These are phyloP conservation scores for Poecilobothrus nobilitatus DNA, from an alignment of 2,888 invertebrate species.

Conservation along the genomic window DNA sequence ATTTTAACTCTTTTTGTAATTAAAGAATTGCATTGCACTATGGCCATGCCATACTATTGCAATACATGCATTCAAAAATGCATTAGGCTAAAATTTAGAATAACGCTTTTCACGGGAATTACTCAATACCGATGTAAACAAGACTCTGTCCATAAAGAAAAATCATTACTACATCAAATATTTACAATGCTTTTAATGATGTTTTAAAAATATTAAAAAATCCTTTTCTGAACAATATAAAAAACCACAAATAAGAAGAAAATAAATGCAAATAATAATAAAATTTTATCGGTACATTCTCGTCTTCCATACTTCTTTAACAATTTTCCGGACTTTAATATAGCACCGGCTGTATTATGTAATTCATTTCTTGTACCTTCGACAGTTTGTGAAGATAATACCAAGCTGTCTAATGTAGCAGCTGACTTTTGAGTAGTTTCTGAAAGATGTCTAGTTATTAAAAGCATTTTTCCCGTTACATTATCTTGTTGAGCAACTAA, in stretches of 20 bases:
- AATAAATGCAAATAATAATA: constrained; percentile 76
- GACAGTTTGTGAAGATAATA: constrained; percentile 61
- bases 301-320: constrained; percentile 88
- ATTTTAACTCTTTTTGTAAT: too few relatives aligned
- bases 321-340: constrained; percentile 81
- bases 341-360: constrained; percentile 75
- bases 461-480: constrained; percentile 76
- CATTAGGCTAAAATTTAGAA: too few relatives aligned
- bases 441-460: constrained; percentile 76
- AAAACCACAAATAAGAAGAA: constrained; percentile 86
- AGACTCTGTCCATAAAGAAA: too few relatives aligned
- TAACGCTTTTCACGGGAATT: too few relatives aligned
- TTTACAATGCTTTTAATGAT: too few relatives aligned
- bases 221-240: constrained; percentile 85
- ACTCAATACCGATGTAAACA: too few relatives aligned
- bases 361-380: constrained; percentile 73
- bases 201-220: constrained; percentile 67
- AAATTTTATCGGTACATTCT: constrained; percentile 90
- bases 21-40: too few relatives aligned
- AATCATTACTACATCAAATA: too few relatives aligned
- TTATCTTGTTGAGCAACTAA: constrained; percentile 47
- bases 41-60: too few relatives aligned
- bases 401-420: constrained; percentile 70
- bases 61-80: too few relatives aligned
- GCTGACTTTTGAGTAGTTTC: constrained; percentile 83